Evolutionary conservation across 2,888 invertebrate species (phyloP), one percentile per base, ranked within the genome.

Genomic region (Eristalis pertinax): DNA sequence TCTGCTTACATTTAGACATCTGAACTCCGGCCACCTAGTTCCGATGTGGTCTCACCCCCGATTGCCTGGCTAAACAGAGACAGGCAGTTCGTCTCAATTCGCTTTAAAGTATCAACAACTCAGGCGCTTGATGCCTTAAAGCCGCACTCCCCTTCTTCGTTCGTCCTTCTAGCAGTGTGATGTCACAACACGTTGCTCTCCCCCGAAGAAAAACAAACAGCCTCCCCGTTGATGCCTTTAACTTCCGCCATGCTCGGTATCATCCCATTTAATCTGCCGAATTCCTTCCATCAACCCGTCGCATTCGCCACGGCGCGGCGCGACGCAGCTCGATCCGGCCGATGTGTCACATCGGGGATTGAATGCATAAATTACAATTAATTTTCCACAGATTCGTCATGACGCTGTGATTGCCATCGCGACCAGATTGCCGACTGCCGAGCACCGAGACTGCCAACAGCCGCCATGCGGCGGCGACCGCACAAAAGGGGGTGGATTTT

Each of bases 321-420:
- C 43, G n/a, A n/a, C 43, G 19, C 4, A 4, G n/a, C 43, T 0
- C 8, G 19, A 19, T 19, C 50, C 50, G 19, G 19, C n/a, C 50
- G 8, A 50, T 50, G 10, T 62, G 43, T 68, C 60, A 26, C 60
- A 15, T 32, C 50, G 22, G 15, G 56, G 64, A 74, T 63, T 38
- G 70, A 76, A 60, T 75, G 67, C 79, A 84, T 75, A 80, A 80
- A 84, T 76, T 80, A 72, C 62, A 84, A 80, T 76, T 72, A 72
- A 84, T 80, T 80, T 80, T 29, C 24, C 35, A 43, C 38, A 56
- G 69, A 79, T 73, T 68, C 73, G 72, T 73, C 74, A 73, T 77
- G 56, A 81, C 73, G 73, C 65, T 73, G 24, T 69, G 69, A 75
- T 69, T 41, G 15, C 38, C 63, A 69, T 29, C 56, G 22, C 29